These are phyloP conservation scores for Strigamia maritima DNA, from an alignment of 2,888 invertebrate species.

Conservation along the genomic window DNA sequence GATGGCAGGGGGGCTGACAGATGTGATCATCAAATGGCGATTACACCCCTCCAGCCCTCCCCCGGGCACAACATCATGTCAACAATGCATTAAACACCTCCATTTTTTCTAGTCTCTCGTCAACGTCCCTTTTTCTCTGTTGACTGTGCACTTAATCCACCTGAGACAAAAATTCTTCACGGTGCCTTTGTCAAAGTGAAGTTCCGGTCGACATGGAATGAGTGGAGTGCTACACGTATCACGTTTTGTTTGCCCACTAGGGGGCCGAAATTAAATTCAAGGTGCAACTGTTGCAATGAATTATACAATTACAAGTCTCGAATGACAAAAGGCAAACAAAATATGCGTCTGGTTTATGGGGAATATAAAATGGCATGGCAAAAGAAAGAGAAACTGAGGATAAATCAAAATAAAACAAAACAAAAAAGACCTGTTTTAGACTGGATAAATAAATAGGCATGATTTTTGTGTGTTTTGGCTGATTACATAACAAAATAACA, in stretches of 20 bases:
- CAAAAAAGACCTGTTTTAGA: no score
- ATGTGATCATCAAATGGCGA: slow-evolving; percentile 15
- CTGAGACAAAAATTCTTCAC: slow-evolving; percentile 24
- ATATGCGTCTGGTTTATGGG: neutral
- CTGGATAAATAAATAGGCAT: no score
- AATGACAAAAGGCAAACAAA: neutral
- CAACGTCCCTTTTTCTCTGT: neutral
- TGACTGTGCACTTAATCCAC: slow-evolving; percentile 17
- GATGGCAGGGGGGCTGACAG: neutral
- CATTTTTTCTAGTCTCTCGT: neutral
- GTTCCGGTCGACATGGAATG: slow-evolving; percentile 26
- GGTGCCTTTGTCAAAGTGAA: slow-evolving; percentile 27
- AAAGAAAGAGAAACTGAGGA: no score
- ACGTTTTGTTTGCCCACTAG: slow-evolving; percentile 22
- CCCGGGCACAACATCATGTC: neutral
- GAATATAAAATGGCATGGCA: no score
- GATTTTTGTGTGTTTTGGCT: no score
- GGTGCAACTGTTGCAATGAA: slow-evolving; percentile 15
- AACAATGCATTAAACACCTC: slow-evolving; percentile 7
- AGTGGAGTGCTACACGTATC: neutral
- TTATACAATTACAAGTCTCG: neutral
- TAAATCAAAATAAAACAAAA: no score
- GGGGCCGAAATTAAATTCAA: neutral
- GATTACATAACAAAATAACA: no score
- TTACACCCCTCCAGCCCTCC: no score